Conservation (phyloP, 2,113 vertebrate species). For the Phaetusa simplex region DNA sequence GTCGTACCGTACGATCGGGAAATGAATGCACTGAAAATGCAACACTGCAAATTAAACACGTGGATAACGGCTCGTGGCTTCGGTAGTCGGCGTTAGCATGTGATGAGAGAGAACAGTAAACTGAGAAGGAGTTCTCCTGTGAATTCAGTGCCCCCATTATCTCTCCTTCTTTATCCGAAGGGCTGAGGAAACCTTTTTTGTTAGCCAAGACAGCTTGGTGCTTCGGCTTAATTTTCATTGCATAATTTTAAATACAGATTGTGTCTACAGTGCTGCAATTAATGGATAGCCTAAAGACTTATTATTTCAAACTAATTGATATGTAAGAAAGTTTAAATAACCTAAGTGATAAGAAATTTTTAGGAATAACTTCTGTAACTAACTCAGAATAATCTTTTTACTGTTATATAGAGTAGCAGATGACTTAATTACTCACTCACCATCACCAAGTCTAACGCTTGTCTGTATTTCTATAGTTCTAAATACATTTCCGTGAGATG, state of each 20-base stretch:
- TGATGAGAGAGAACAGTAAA: slow-evolving; percentile 12
- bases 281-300: slow-evolving; percentile 84
- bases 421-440: neutral
- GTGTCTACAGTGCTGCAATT: slow-evolving; percentile 79
- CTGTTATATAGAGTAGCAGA: slow-evolving; percentile 21
- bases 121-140: slow-evolving; percentile 48
- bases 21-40: slow-evolving; percentile 44
- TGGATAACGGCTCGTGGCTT: neutral
- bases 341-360: slow-evolving; percentile 52
- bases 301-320: slow-evolving; percentile 83
- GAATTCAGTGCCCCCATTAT: slow-evolving; percentile 65
- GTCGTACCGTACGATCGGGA: neutral
- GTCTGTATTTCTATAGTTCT: neutral
- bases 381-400: slow-evolving; percentile 50
- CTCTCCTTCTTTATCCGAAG: slow-evolving; percentile 58
- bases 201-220: slow-evolving; percentile 73
- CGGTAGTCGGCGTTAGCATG: neutral
- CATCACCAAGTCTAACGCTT: neutral
- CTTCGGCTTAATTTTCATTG: slow-evolving; percentile 76
- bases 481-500: neutral
- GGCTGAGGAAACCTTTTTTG: slow-evolving; percentile 63
- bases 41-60: neutral
- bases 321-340: slow-evolving; percentile 80
- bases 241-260: slow-evolving; percentile 81
- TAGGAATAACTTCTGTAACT: slow-evolving; percentile 64